These are phyloP conservation scores for Lymantria monacha DNA, from an alignment of 2,888 invertebrate species.

Conservation along the genomic window DNA sequence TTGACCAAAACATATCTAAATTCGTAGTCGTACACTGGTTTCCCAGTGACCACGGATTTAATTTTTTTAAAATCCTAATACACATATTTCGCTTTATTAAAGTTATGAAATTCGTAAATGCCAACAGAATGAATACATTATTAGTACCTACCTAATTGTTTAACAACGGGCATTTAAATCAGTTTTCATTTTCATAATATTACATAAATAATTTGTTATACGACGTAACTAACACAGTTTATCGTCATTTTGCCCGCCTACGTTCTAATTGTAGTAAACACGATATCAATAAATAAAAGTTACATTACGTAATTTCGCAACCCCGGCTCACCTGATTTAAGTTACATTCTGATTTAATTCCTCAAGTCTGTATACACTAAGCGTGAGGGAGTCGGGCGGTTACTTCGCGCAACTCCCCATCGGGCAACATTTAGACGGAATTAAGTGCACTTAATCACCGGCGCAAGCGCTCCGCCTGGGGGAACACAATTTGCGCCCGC, in stretches of 20 bases:
- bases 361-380: slow-evolving; percentile 21
- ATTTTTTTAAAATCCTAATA: no score
- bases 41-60: no score
- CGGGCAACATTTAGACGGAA: slow-evolving; percentile 72
- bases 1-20: no score
- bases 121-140: no score
- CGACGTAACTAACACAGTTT: no score
- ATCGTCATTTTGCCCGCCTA: neutral
- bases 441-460: slow-evolving; percentile 75
- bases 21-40: no score
- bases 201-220: no score
- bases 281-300: neutral
- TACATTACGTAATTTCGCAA: neutral
- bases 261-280: neutral
- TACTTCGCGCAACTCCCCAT: slow-evolving; percentile 48
- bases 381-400: slow-evolving; percentile 36
- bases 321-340: slow-evolving; percentile 6
- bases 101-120: no score
- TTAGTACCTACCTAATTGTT: no score
- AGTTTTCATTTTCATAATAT: no score
- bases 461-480: slow-evolving; percentile 63
- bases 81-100: no score
- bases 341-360: slow-evolving; percentile 27
- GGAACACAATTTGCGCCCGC: slow-evolving; percentile 58
- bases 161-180: no score